Conservation (phyloP, 35 echinoderm and acorn worm genomes). For the Amphiura filiformis region DNA sequence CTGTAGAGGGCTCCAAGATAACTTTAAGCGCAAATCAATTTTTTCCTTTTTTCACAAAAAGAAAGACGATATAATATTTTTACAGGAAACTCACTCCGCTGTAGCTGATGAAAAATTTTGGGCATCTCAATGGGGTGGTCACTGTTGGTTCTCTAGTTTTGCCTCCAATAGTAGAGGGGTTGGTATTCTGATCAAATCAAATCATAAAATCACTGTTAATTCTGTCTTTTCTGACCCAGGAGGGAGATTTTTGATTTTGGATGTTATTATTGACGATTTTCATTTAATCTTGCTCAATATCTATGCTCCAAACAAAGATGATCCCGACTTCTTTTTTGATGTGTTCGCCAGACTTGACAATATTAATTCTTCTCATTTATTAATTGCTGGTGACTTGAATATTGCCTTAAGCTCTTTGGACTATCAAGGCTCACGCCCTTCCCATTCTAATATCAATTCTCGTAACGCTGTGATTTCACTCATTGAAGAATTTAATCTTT, state of each 20-base stretch:
- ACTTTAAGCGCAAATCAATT: neutral
- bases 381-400: neutral
- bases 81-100: neutral
- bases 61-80: neutral
- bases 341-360: neutral
- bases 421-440: neutral
- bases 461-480: neutral
- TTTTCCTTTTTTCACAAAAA: neutral
- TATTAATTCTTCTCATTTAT: neutral
- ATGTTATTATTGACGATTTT: conserved; percentile 1
- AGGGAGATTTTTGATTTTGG: neutral
- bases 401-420: neutral
- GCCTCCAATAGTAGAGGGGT: neutral
- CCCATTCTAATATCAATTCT: neutral
- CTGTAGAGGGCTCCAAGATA: neutral
- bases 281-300: neutral
- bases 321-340: neutral
- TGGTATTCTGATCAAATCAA: neutral
- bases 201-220: neutral
- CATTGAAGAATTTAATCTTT: neutral
- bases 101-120: neutral
- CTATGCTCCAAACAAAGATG: neutral
- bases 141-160: neutral
- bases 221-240: neutral
- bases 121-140: neutral